Evolutionary conservation across 2,888 invertebrate species (phyloP), one percentile per base, ranked within the genome.

Genomic region (Acrobasis repandana): DNA sequence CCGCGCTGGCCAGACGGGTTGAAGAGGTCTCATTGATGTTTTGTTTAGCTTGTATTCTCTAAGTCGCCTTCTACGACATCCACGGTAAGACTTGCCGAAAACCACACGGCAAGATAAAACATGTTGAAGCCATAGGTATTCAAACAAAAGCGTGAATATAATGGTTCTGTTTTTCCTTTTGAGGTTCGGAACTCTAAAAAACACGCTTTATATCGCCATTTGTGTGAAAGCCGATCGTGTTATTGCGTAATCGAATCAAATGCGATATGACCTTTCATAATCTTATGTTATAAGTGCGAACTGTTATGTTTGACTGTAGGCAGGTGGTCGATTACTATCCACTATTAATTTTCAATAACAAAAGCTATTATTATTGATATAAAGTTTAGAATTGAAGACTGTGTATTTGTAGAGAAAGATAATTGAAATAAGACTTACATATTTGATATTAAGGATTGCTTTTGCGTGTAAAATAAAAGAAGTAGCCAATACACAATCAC

Each of bases 201-300:
- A 82, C 83, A 83, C 80, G 80, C 78, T 75, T 79, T 65, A 66
- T 66, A 73, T 71, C 68, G 70, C 66, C 65, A 67, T 61, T 66
- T 70, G 67, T 72, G 77, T 75, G 77, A 83, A 79, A 84, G 81
- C 69, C 76, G 79, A 79, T 82, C 77, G 69, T 68, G 50, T 48
- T 50, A 46, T 59, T 60, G 46, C 52, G 43, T 46, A 60, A 52
- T 52, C 52, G 47, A 60, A 60, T 60, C 47, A 52, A 46, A 51
- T 43, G 58, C 60, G 63, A 66, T 62, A 65, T 58, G 58, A 63
- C 65, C 65, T 65, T 66, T 66, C 64, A 61, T 63, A 66, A 67
- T 63, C 64, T 28, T 34, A 49, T 58, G 58, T 58, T 58, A 50
- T 58, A 49, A 20, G 49, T 49, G 58, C 58, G 36, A 58, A 58